Evolutionary conservation across 2,797 vertebrate species (phyloP).

Genomic region (Caiman crocodilus): DNA sequence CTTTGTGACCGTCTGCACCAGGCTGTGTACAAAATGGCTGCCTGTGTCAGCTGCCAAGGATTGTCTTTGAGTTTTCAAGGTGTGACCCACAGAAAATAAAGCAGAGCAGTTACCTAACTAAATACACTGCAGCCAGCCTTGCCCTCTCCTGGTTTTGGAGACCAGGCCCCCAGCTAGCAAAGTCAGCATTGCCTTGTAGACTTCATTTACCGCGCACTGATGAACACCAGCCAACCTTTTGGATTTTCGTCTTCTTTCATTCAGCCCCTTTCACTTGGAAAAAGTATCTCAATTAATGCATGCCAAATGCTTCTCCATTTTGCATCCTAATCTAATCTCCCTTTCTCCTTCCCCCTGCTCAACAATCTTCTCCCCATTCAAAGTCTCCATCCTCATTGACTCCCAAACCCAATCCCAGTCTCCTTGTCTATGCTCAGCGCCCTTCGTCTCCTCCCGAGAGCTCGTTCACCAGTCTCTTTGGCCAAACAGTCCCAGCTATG

Average conservation of each 20-base stretch:
- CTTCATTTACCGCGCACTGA: neutral
- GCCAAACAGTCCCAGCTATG: too few species aligned
- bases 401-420: too few species aligned
- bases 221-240: neutral
- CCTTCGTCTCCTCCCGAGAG: too few species aligned
- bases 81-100: neutral
- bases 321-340: too few species aligned
- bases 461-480: too few species aligned
- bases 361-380: too few species aligned
- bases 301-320: neutral
- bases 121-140: neutral
- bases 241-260: neutral
- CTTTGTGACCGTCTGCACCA: rapidly evolving
- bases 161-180: too few species aligned
- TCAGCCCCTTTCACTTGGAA: too few species aligned
- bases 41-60: rapidly evolving
- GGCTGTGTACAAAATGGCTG: neutral
- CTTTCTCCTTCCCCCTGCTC: too few species aligned
- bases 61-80: neutral
- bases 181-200: neutral
- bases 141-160: neutral
- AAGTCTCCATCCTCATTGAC: too few species aligned
- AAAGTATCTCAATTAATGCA: neutral
- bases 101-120: neutral
- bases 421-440: too few species aligned